phyloP scores from a whole-genome alignment of 2,888 invertebrate species.

The Bruchidius siliquastri region DNA sequence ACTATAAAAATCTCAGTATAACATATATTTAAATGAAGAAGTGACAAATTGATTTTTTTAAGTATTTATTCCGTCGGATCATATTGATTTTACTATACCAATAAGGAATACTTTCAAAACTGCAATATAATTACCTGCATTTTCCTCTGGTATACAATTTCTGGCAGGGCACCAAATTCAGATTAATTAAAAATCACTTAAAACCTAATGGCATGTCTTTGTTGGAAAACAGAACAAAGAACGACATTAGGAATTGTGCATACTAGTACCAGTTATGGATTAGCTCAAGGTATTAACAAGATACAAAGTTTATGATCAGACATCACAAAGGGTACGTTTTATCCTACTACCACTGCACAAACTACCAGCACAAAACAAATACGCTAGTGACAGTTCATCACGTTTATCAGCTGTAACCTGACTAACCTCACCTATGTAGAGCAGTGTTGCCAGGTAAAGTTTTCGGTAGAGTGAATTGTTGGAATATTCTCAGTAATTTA shows the following conservation, averaged over 20 bases:
- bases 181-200: background rate
- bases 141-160: background rate
- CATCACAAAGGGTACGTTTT: background rate
- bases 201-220: background rate
- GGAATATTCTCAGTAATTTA: no score
- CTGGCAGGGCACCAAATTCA: background rate
- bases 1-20: no score
- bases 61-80: no score
- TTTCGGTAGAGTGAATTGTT: no score
- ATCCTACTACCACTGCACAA: no score
- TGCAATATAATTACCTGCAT: background rate
- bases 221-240: background rate
- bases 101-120: background rate
- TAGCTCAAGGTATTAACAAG: background rate
- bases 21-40: no score
- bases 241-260: no score
- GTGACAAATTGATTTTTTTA: no score
- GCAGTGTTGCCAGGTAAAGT: background rate
- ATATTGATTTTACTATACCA: background rate
- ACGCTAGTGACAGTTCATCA: no score
- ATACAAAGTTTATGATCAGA: background rate
- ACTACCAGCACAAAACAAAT: no score
- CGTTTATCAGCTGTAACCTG: no score
- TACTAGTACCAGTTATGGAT: background rate
- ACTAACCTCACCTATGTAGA: no score